Evolutionary conservation across 2,888 invertebrate species (phyloP).

Genomic region (Lasioglossum zephyrum): DNA sequence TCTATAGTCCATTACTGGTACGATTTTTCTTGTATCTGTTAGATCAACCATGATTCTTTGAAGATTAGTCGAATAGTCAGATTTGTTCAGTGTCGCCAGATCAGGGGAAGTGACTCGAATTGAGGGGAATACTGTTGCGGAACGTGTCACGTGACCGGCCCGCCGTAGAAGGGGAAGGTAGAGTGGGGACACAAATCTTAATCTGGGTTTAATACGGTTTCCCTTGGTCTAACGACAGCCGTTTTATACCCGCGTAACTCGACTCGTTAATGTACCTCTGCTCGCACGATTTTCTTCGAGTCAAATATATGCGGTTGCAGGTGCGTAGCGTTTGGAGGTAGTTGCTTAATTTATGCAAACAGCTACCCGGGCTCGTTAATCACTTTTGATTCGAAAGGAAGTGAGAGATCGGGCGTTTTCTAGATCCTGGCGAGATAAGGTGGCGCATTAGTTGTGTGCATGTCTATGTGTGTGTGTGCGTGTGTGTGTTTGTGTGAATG

Average conservation of each 20-base stretch:
- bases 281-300: neutral
- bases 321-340: conserved; percentile 1
- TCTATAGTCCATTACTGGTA: too few species aligned
- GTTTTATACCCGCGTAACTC: conserved; percentile 10
- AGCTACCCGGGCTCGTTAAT: neutral
- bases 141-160: too few species aligned
- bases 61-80: too few species aligned
- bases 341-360: conserved; percentile 9
- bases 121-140: too few species aligned
- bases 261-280: conserved; percentile 24
- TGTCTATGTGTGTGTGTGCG: neutral
- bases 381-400: conserved; percentile 11
- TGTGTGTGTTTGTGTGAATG: neutral
- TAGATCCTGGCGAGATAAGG: neutral
- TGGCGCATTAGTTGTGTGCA: neutral
- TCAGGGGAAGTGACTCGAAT: too few species aligned
- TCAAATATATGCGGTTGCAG: neutral
- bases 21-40: too few species aligned
- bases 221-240: conserved; percentile 13
- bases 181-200: too few species aligned
- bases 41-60: too few species aligned
- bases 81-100: too few species aligned
- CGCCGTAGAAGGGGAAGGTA: too few species aligned
- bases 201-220: neutral
- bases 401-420: conserved; percentile 3